Evolutionary conservation across 2,113 vertebrate genomes (phyloP), one percentile per base, ranked within the genome.

Genomic region (Apteryx owenii): DNA sequence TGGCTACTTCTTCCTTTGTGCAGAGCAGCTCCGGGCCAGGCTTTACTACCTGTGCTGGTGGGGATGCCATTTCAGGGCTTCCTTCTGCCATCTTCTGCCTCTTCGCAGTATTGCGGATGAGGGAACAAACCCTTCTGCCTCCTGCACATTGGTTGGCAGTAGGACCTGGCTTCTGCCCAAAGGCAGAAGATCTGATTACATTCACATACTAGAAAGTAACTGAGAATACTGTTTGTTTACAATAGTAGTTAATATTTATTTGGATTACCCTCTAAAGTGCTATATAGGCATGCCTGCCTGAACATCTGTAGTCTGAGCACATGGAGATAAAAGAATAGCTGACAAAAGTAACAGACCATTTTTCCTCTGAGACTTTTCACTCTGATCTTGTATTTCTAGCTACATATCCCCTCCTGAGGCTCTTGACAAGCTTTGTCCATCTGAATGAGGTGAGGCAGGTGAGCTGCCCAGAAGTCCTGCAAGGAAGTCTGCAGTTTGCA

Each of bases 31-130:
- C 9, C 4, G 0, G 14, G 26, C 42, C 46, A 10, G 22, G 15
- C 23, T 84, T 38, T 89, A 42, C 48, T 31, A 33, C 80, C 73
- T 68, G 90, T 38, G 2, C 33, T 7, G 44, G 38, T 78, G 73
- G 65, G 12, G 36, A 72, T 86, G 38, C 33, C 51, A 36, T 91
- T 94, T 38, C 83, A 72, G 90, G 80, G 93, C 89, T 95, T 97
- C 93, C 73, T 96, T 81, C 85, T 97, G 97, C 95, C 97, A 94
- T 48, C 95, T 96, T 15, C 85, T 96, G 72, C 68, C 85, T 68
- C 87, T 80, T 44, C 3, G 23, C 50, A 93, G 96, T 93, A 96
- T 18, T 91, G 94, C 78, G 76, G 69, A 33, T 77, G 2, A 6
- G 31, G 44, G 31, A 72, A 3, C 20, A 8, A 19, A 6, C 0